Conservation (phyloP, 1,140 invertebrate species). For the Centruroides sculpturatus region DNA sequence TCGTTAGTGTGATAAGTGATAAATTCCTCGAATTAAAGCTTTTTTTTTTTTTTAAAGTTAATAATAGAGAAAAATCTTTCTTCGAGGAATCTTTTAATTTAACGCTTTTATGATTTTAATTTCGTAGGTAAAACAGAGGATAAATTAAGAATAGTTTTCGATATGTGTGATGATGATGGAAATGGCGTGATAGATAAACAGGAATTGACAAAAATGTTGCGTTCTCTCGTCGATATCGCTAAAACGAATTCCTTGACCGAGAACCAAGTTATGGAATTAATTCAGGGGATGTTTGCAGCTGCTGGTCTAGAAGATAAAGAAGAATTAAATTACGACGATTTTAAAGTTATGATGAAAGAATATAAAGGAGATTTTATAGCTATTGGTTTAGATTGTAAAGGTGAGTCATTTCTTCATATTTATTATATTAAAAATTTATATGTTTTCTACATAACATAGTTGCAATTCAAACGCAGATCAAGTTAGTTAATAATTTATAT, state of each 20-base stretch:
- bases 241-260: constrained; percentile 43
- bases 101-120: background rate
- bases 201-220: constrained; percentile 82
- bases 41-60: too few species aligned
- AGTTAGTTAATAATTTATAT: background rate
- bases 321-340: constrained; percentile 84
- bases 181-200: constrained; percentile 90
- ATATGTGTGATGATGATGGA: constrained; percentile 95
- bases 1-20: too few species aligned
- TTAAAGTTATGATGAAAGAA: constrained; percentile 91
- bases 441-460: background rate
- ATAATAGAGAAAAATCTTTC: too few species aligned
- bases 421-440: background rate
- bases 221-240: constrained; percentile 88
- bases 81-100: too few species aligned
- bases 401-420: background rate
- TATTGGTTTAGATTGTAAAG: constrained; percentile 78
- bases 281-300: constrained; percentile 86
- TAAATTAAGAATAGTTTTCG: constrained; percentile 90
- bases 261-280: constrained; percentile 68
- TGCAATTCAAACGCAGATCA: background rate
- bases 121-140: constrained; percentile 63
- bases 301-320: constrained; percentile 83
- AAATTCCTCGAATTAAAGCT: too few species aligned
- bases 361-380: constrained; percentile 93